A percentile compares a stretch with the other conserved stretches of the same genome.
Evolutionary conservation across 2,797 vertebrate species (phyloP).

Genomic region (Sandelia bainsii): DNA sequence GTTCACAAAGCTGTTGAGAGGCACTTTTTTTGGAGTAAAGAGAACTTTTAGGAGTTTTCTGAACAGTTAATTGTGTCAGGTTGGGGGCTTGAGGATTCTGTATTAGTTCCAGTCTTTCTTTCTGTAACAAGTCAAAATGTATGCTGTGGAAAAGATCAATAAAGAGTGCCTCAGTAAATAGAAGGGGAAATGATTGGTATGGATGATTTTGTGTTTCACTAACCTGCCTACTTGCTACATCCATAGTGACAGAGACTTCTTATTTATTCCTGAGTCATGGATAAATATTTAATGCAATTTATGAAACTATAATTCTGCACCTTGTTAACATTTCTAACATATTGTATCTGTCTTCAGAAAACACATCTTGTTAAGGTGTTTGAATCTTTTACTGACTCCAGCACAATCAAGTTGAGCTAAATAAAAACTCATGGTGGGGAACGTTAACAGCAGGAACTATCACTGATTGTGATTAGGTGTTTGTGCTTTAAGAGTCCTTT

Average conservation of each 20-base stretch:
- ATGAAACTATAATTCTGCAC: not conserved
- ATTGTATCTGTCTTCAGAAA: not conserved
- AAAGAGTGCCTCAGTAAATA: not conserved
- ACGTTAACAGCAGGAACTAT: slow-evolving; percentile 5
- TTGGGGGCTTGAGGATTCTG: not conserved
- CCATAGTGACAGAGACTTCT: not conserved
- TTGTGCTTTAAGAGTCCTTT: slow-evolving; percentile 6
- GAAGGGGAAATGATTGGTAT: not conserved
- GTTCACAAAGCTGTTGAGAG: not conserved
- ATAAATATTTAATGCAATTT: not conserved
- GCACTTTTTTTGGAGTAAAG: not conserved
- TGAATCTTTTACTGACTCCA: not conserved
- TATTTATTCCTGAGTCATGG: not conserved
- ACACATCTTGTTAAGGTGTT: not conserved
- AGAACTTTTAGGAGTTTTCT: not conserved
- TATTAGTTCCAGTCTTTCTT: slow-evolving; percentile 8
- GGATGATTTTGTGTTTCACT: not conserved
- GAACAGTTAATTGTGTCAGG: not conserved
- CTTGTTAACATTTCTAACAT: not conserved
- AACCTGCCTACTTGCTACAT: not conserved
- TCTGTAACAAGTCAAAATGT: not conserved
- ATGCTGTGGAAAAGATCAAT: not conserved
- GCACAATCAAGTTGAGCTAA: not conserved
- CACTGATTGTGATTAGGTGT: slow-evolving; percentile 1
- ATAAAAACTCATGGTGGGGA: slow-evolving; percentile 3